Base-by-base conservation (phyloP, 2,797 vertebrate genomes). In the Manis crassicaudata region DNA sequence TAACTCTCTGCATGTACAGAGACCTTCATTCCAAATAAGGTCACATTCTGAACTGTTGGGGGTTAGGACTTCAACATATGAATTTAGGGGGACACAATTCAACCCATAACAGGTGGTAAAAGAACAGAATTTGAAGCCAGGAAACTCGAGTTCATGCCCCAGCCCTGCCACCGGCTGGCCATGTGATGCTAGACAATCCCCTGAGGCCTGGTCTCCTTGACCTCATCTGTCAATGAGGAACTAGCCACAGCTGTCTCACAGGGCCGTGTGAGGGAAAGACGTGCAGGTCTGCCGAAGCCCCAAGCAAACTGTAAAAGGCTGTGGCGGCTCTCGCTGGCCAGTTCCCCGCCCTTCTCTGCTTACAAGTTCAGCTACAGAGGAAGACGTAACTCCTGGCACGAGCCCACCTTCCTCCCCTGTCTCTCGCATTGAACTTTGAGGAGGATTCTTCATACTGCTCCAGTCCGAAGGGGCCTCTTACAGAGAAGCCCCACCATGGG, bases 401-500 rank as follows among this genome's bases (percentile, higher is more conserved):
- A 9, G 63, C 25, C 25, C 1, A 3, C 5, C 46, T 79, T 40
- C 72, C n/a, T 76, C 82, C 13, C 0, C 29, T 70, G 91, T 86
- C 95, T 95, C 87, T 80, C 43, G 21, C 92, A 95, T 92, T 91
- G 92, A 96, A 83, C 65, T 73, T 17, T 23, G 75, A 37, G 43
- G 62, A 92, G 77, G 77, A 40, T 52, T 90, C 93, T 91, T 89
- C 90, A 86, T 77, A 35, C 85, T 7, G 72, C 58, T 97, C 35
- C 50, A 56, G 73, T 93, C 76, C 87, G 92, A 94, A 90, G 88
- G 77, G 94, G 88, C 92, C 96, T 93, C 94, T 97, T 18, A 27
- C 82, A 93, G n/a, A 97, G 90, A 86, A 95, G 94, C 40, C 67
- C 92, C 4, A 95, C 93, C 93, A 85, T 17, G 29, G 94, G 95